phyloP scores from a whole-genome alignment of 2,888 invertebrate species.

The Orthonevra nobilis region DNA sequence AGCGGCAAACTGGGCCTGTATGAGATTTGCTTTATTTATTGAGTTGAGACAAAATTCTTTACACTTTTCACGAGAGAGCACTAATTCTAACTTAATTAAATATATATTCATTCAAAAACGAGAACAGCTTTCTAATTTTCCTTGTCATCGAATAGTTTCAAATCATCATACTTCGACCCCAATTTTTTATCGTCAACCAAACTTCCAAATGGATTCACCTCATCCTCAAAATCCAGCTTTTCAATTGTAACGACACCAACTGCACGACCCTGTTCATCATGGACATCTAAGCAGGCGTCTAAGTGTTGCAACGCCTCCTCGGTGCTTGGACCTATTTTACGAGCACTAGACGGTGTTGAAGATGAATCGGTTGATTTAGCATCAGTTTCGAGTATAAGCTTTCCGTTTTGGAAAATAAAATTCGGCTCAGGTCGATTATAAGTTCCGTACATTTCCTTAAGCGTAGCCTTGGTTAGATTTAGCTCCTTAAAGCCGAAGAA shows the following conservation, averaged over 20 bases:
- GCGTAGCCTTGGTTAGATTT: conserved; percentile 76
- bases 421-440: conserved; percentile 72
- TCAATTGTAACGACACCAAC: conserved; percentile 15
- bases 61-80: too few relatives aligned
- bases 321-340: too few relatives aligned
- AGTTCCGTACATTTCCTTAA: conserved; percentile 76
- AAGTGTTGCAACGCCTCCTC: conserved; percentile 19
- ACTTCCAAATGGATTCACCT: conserved; percentile 45
- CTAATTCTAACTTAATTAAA: too few relatives aligned
- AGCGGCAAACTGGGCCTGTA: too few relatives aligned
- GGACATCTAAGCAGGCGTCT: conserved; percentile 39
- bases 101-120: too few relatives aligned
- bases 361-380: conserved; percentile 67
- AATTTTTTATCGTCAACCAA: conserved; percentile 43
- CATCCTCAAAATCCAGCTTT: background rate
- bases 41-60: too few relatives aligned
- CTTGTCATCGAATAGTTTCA: conserved; percentile 20
- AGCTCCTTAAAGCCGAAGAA: conserved; percentile 77
- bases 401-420: conserved; percentile 71
- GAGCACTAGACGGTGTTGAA: conserved; percentile 24
- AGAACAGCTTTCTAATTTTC: background rate
- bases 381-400: conserved; percentile 70
- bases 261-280: conserved; percentile 31
- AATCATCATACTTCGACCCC: conserved; percentile 45
- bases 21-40: too few relatives aligned